Base-by-base conservation (phyloP, 2,113 vertebrate species). In the Jacana jacana region DNA sequence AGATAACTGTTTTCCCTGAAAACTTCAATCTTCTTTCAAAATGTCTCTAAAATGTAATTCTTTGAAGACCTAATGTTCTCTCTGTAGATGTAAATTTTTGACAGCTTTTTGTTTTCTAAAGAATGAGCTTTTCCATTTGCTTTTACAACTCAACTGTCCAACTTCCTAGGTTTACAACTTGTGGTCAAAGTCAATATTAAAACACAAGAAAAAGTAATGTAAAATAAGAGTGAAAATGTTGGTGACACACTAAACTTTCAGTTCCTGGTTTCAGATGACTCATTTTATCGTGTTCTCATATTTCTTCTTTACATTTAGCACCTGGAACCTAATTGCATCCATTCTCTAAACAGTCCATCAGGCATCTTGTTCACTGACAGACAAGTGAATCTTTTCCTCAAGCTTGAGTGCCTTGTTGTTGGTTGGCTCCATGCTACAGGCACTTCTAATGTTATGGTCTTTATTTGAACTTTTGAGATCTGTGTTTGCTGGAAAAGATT, bases 401-500 rank as follows among this genome's bases (percentile, higher is more conserved):
- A 81, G 24, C 30, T 25, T 8, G 6, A 33, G 33, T 18, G 4
- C 35, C 60, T 80, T 20, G 31, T 20, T 35, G 9, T 13, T 35
- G 10, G 8, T 7, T 27, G 48, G n/a, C 51, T 61, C 81, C 44
- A 33, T 4, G 33, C 54, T 82, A 49, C 54, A 37, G 18, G 24
- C 48, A 40, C 17, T 52, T 64, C 8, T 48, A 58, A 51, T 61
- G 51, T 40, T 37, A 33, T 20, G 19, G 70, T 71, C 83, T 94
- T 89, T 68, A 54, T 35, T 58, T 61, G 82, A 81, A 35, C 37
- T 81, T 86, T 39, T 93, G 65, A 92, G 54, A 58, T 93, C 86
- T 81, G 27, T 57, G 11, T 81, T 85, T 95, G 46, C 86, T 86
- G 75, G 40, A 78, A 42, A 93, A 93, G 71, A 94, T 96, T 95